Conservation (phyloP, 2,113 vertebrate genomes). For the Agelaius tricolor region DNA sequence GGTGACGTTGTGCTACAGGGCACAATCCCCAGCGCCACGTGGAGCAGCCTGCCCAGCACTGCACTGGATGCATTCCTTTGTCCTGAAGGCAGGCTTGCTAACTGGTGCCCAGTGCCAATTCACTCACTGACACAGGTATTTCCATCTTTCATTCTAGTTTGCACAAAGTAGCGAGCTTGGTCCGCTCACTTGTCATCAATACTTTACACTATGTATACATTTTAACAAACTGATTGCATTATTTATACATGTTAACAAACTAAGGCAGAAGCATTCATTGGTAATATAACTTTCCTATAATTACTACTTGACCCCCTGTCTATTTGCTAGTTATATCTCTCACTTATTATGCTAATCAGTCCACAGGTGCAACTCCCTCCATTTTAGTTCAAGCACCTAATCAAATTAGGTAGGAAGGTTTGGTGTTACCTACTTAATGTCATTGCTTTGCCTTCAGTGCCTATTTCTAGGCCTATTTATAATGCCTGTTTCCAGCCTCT, state of each 20-base stretch:
- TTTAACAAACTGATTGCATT: not conserved
- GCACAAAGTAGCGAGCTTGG: not conserved
- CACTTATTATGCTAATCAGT: not conserved
- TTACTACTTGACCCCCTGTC: not conserved
- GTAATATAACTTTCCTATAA: not conserved
- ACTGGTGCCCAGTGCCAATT: not conserved
- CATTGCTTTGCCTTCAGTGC: not conserved
- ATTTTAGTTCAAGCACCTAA: not conserved
- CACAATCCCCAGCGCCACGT: rapidly evolving
- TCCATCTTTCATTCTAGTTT: not conserved
- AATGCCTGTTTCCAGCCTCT: not conserved
- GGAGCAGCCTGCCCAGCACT: not conserved
- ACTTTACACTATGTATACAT: not conserved
- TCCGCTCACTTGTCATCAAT: rapidly evolving
- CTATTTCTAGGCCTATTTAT: not conserved
- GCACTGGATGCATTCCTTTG: not conserved
- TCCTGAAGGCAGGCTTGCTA: not conserved
- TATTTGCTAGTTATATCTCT: not conserved
- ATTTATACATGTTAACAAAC: not conserved
- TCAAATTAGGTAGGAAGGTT: not conserved
- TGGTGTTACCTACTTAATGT: not conserved
- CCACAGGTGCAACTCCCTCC: not conserved
- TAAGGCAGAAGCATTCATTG: not conserved
- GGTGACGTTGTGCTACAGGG: not conserved
- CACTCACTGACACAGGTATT: not conserved